Percentiles rank a stretch among this genome's conserved stretches.
Conservation (phyloP, 2,888 invertebrate species). For the Aspidapion aeneum region DNA sequence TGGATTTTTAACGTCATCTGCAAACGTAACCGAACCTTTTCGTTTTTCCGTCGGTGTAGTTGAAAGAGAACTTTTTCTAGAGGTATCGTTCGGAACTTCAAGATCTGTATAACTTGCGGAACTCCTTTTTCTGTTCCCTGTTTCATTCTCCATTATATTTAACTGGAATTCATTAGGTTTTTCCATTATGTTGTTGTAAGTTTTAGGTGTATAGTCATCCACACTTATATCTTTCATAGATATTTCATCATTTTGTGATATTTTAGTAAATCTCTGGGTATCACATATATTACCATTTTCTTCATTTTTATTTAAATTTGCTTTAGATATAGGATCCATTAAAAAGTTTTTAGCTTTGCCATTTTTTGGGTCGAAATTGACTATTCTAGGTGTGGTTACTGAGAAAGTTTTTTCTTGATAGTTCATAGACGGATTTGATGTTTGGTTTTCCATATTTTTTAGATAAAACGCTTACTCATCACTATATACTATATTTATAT, state of each 20-base stretch:
- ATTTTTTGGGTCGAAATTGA: neutral
- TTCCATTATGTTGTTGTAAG: no score
- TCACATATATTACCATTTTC: no score
- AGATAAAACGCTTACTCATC: no score
- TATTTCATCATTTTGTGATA: no score
- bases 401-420: neutral
- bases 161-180: no score
- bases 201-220: no score
- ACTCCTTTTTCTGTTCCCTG: neutral
- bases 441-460: neutral
- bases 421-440: neutral
- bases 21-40: neutral
- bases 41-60: neutral
- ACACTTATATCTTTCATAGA: no score
- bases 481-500: no score
- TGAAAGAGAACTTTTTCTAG: neutral
- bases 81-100: neutral
- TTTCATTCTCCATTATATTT: no score
- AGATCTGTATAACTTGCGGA: neutral
- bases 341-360: neutral
- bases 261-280: no score
- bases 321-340: neutral
- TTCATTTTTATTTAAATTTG: no score
- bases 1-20: neutral
- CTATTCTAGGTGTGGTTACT: neutral